Conservation (phyloP, 2,113 vertebrate species). For the Regulus satrapa region DNA sequence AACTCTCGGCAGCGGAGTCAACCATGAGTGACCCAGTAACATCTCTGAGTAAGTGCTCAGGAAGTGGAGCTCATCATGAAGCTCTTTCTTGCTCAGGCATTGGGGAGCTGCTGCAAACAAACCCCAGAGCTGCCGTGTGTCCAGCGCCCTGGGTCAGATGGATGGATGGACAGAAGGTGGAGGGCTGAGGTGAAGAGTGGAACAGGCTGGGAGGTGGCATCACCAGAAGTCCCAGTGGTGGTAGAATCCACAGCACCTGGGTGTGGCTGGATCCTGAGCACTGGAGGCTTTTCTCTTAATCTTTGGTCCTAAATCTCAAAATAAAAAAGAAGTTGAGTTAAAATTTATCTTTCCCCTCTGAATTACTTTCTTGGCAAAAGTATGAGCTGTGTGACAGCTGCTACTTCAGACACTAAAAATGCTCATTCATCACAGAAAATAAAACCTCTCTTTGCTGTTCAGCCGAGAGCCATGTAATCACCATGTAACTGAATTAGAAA, state of each 20-base stretch:
- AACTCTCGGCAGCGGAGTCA: not conserved
- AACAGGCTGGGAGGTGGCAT: not conserved
- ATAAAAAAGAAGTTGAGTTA: not conserved
- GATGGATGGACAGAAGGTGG: accelerated
- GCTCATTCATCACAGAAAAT: constrained; percentile 28
- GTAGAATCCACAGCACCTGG: not conserved
- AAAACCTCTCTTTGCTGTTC: not conserved
- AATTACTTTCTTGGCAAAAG: constrained; percentile 2
- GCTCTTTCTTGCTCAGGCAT: not conserved
- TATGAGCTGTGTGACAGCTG: constrained; percentile 30
- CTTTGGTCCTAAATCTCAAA: not conserved
- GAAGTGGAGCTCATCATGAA: too few species aligned
- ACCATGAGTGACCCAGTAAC: not conserved
- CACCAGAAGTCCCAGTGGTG: accelerated
- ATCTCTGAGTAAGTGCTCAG: not conserved
- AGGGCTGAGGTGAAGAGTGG: not conserved
- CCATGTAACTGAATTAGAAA: constrained; percentile 69
- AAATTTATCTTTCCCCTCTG: not conserved
- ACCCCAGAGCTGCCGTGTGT: not conserved
- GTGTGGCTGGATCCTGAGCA: not conserved
- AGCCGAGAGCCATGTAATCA: constrained; percentile 51
- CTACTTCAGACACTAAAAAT: constrained; percentile 20
- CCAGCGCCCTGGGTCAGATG: accelerated
- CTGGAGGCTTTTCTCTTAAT: accelerated
- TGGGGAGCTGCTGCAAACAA: not conserved